Percentiles rank a stretch among this genome's conserved stretches.
These are phyloP conservation scores for Leuciscus idus DNA, from an alignment of 2,113 vertebrate genomes.

Conservation along the genomic window DNA sequence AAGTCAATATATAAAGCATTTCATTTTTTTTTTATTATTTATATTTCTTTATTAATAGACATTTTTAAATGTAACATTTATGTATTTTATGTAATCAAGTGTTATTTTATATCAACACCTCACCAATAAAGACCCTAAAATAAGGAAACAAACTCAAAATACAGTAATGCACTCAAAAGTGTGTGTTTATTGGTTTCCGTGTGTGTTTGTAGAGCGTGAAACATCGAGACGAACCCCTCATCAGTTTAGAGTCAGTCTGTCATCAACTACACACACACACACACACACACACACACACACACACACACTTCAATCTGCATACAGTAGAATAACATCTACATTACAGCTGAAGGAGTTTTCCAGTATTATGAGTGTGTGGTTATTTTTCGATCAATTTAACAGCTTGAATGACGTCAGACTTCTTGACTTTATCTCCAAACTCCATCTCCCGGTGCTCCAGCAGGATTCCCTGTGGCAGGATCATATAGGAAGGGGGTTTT, in stretches of 20 bases:
- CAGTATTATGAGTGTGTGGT: not conserved
- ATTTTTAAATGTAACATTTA: no score
- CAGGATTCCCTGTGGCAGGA: not conserved
- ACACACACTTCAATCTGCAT: not conserved
- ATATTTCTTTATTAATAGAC: no score
- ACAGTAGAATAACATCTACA: no score
- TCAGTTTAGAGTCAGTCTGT: conserved; percentile 28
- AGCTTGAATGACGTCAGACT: conserved; percentile 31
- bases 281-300: conserved; percentile 3
- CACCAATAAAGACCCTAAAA: no score
- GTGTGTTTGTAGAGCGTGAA: conserved; percentile 1
- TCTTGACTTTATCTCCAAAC: conserved; percentile 38
- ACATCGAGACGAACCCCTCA: conserved; percentile 36
- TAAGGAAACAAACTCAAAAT: no score
- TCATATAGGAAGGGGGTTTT: not conserved
- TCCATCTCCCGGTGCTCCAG: conserved; percentile 40
- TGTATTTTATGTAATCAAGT: no score
- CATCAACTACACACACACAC: conserved; percentile 35
- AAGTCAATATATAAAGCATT: no score
- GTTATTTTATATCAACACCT: no score
- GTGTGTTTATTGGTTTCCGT: no score
- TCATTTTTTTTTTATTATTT: no score
- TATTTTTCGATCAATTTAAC: conserved; percentile 24
- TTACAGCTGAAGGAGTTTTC: no score
- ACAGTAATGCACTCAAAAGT: no score